Evolutionary conservation across 2,113 vertebrate species (phyloP).

Genomic region (Camelus bactrianus): DNA sequence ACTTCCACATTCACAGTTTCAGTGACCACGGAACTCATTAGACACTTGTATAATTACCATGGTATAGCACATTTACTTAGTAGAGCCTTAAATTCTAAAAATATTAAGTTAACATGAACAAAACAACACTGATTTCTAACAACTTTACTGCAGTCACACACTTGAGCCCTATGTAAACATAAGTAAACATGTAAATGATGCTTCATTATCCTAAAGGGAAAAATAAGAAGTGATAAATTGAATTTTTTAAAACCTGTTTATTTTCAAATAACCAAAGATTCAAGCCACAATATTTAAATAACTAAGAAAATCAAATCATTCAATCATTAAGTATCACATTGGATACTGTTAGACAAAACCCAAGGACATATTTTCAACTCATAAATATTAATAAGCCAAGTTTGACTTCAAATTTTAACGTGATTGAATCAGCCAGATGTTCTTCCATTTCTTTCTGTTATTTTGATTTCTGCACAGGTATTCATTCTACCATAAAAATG

Average conservation of each 20-base stretch:
- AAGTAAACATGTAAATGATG: slow-evolving; percentile 6
- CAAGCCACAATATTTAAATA: slow-evolving; percentile 59
- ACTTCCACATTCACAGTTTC: not conserved
- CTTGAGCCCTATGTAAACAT: not conserved
- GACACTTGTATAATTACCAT: not conserved
- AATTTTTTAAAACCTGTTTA: slow-evolving; percentile 31
- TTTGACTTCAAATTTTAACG: slow-evolving; percentile 63
- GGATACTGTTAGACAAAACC: slow-evolving; percentile 48
- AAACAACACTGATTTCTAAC: slow-evolving; percentile 24
- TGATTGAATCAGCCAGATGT: slow-evolving; percentile 67
- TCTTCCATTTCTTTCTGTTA: slow-evolving; percentile 54
- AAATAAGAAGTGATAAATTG: slow-evolving; percentile 49
- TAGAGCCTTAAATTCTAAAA: not conserved
- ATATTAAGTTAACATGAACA: not conserved
- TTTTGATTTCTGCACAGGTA: slow-evolving; percentile 64
- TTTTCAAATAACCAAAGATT: slow-evolving; percentile 58
- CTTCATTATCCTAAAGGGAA: not conserved
- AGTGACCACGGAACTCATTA: not conserved
- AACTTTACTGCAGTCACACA: slow-evolving; percentile 16
- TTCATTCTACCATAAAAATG: slow-evolving; percentile 60
- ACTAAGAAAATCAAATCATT: slow-evolving; percentile 42
- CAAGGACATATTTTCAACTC: slow-evolving; percentile 62
- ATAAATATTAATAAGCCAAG: slow-evolving; percentile 74
- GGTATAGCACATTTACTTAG: not conserved
- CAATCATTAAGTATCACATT: slow-evolving; percentile 36